Base-by-base conservation (phyloP, 1,140 invertebrate species). In the Bombus ignitus region DNA sequence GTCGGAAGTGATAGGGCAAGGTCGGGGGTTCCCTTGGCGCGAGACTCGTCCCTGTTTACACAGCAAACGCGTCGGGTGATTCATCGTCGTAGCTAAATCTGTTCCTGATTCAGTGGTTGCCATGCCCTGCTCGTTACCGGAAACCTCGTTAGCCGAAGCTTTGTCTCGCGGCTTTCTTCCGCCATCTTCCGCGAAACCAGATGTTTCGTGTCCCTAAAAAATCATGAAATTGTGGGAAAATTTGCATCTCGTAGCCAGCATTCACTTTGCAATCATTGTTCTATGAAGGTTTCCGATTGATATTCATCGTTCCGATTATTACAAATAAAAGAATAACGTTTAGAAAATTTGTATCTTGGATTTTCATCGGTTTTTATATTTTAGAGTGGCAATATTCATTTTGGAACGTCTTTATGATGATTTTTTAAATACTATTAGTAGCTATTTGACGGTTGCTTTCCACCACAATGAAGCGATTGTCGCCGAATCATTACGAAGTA, bases 41-140 rank as follows among this genome's bases (percentile, higher is more conserved):
- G 80, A 73, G 74, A 74, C 87, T 83, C 80, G 76, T 80, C 59
- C 79, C 77, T 92, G 92, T 93, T 92, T 93, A 90, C 92, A 92
- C 71, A 88, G 90, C 76, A 93, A 93, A 93, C 91, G 87, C 42
- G 72, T 8, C 86, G 85, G 66, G 82, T 91, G 91, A 92, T 92
- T 92, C 90, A 92, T 90, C 89, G 83, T 83, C 74, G 83, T 53
- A 57, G 73, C 71, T 86, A 88, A 89, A 91, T 86, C 71, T 77
- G 81, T 83, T 77, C 62, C 81, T 53, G 62, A 77, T 83, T 77
- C 81, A 76, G 59, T 66, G 81, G 72, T n/a, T n/a, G 42, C 42
- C 28, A 39, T 13, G 42, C 42, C 59, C 59, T 62, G 59, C 28
- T 62, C 59, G 59, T 62, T 62, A 62, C 28, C 3, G 59, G 28